These are phyloP conservation scores for Propithecus perrieri DNA, from an alignment of 2,797 vertebrate species.

Conservation along the genomic window DNA sequence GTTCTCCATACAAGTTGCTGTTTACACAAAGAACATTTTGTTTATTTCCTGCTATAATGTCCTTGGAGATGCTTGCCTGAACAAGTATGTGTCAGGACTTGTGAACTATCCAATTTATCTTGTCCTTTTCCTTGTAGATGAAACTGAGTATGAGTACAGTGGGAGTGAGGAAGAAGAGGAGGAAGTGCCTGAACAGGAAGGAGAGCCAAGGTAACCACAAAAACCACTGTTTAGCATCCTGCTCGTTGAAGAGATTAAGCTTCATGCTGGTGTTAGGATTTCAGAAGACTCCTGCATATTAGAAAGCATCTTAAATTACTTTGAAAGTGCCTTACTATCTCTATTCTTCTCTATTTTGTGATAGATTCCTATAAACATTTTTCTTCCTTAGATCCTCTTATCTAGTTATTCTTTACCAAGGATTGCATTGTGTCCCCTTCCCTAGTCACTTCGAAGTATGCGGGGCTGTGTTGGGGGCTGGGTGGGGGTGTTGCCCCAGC, in stretches of 20 bases:
- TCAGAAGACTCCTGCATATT: fast-evolving
- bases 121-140: slow-evolving; percentile 87
- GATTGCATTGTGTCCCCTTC: not conserved
- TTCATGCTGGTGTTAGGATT: not conserved
- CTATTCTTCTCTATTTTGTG: not conserved
- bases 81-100: fast-evolving
- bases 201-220: slow-evolving; percentile 94
- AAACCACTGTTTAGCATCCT: not conserved
- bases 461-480: not conserved
- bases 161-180: slow-evolving; percentile 99
- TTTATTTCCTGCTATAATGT: not conserved
- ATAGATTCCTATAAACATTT: not conserved
- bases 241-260: no score
- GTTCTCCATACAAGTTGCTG: not conserved
- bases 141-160: slow-evolving; percentile 99
- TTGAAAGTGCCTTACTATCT: not conserved
- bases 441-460: not conserved
- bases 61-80: no score
- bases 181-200: slow-evolving; percentile 97
- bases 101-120: not conserved
- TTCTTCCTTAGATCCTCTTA: not conserved
- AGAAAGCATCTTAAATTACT: not conserved
- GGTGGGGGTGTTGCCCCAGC: not conserved
- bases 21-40: not conserved
- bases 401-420: not conserved